Base-by-base conservation (phyloP, 2,797 vertebrate genomes). In the Danio albolineatus region DNA sequence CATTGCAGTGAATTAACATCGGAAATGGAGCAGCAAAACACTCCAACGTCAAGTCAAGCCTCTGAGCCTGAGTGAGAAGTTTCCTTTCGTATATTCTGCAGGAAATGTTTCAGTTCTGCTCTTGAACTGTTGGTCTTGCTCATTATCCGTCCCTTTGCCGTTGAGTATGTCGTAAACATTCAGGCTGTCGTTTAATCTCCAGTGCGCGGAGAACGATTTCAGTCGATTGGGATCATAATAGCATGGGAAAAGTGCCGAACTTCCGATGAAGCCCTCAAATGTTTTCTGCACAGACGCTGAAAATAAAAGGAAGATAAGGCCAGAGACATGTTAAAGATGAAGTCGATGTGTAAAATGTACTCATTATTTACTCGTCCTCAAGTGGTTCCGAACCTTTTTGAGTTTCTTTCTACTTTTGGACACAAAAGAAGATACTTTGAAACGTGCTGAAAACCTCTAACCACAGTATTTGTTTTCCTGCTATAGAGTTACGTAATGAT, bases 141-240 rank as follows among this genome's bases (percentile, higher is more conserved):
- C 76, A 0, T n/a, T 19, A n/a, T 59, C 10, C 8, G 10, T 9
- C 1, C 0, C 39, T 41, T 9, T 9, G 10, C 76, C 71, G 0
- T 8, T 0, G 10, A 46, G 10, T 53, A 82, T 82, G 64, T 79
- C 71, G 1, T 38, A 78, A 12, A 82, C 70, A 21, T 65, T 82
- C 5, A 16, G 56, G n/a, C 13, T 28, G 48, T 79, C 39, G 0
- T 56, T 4, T 16, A 56, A 70, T 28, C 76, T 65, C 76, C 81
- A 82, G 13, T 39, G 43, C 10, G 38, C 62, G 6, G 7, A 62
- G 0, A 64, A 8, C 17, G 0, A 0, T 13, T 10, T 1, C 10
- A 4, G 5, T 4, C 1, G 4, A 0, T 0, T 28, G 13, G 12
- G 12, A 21, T 4, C 38, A 36, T 9, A 13, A 12, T 14, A 41